Percentiles rank a stretch among this genome's conserved stretches.
phyloP scores from a whole-genome alignment of 53 echinoderm and acorn worm species.

The Luidia sarsii region DNA sequence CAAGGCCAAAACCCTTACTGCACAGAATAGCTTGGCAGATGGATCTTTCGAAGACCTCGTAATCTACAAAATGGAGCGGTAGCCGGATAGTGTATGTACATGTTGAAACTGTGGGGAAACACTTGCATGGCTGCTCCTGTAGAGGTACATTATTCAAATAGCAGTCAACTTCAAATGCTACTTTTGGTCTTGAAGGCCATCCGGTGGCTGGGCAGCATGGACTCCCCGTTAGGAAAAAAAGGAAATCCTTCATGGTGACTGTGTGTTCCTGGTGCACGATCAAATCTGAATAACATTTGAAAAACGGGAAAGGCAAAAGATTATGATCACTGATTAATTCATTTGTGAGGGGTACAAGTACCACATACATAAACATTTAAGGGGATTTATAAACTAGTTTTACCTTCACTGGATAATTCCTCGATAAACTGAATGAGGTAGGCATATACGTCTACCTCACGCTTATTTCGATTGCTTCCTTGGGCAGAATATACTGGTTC shows the following conservation, averaged over 20 bases:
- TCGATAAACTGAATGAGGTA: neutral
- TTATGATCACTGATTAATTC: no score
- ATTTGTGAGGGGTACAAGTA: no score
- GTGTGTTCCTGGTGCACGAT: neutral
- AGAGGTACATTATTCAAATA: neutral
- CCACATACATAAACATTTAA: no score
- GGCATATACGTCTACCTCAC: conserved; percentile 3
- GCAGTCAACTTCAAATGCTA: neutral
- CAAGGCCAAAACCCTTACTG: neutral
- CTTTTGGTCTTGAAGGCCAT: neutral
- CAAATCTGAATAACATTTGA: neutral
- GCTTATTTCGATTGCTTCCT: neutral
- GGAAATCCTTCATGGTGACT: neutral
- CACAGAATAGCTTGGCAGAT: conserved; percentile 2
- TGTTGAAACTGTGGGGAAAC: neutral
- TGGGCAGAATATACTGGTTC: neutral
- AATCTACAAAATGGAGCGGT: neutral
- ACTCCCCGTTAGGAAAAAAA: conserved; percentile 5
- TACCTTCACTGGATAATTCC: conserved; percentile 11
- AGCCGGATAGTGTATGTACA: neutral
- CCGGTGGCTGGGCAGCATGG: conserved; percentile 4
- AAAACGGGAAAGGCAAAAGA: neutral
- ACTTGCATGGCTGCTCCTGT: neutral
- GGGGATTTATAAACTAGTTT: no score
- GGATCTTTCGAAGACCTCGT: neutral